A percentile compares a stretch with the other conserved stretches of the same genome.
Conservation (phyloP, 2,888 invertebrate genomes). For the Buathra laborator region DNA sequence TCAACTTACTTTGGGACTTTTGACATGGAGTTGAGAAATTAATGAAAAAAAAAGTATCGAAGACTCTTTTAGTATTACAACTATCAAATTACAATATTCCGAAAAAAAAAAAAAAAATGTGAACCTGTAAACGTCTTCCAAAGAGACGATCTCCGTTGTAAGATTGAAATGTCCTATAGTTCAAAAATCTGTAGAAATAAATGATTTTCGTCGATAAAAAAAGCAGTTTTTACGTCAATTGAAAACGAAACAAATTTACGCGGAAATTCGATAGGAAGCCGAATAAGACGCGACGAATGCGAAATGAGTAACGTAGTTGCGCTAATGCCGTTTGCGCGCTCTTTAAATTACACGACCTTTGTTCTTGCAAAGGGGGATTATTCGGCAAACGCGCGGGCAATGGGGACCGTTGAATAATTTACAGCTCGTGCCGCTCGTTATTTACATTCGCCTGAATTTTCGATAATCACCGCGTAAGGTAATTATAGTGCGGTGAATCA, state of each 20-base stretch:
- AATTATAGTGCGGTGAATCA: not conserved
- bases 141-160: not conserved
- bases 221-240: not conserved
- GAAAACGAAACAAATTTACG: not conserved
- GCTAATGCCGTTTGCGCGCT: no score
- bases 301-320: no score
- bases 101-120: not conserved
- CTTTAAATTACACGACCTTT: no score
- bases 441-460: not conserved
- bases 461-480: not conserved
- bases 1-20: not conserved
- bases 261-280: not conserved
- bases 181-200: slow-evolving; percentile 42
- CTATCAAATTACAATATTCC: not conserved
- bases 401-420: not conserved
- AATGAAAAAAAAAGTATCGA: not conserved
- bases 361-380: no score
- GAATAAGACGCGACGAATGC: not conserved
- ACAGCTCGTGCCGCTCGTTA: not conserved
- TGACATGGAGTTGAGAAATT: not conserved
- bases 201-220: slow-evolving; percentile 11
- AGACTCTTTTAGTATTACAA: not conserved
- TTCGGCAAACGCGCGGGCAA: no score
- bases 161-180: slow-evolving; percentile 25
- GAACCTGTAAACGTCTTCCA: not conserved